A percentile compares a stretch with the other conserved stretches of the same genome.
Conservation (phyloP, 2,888 invertebrate genomes). For the Drosophila mimetica region DNA sequence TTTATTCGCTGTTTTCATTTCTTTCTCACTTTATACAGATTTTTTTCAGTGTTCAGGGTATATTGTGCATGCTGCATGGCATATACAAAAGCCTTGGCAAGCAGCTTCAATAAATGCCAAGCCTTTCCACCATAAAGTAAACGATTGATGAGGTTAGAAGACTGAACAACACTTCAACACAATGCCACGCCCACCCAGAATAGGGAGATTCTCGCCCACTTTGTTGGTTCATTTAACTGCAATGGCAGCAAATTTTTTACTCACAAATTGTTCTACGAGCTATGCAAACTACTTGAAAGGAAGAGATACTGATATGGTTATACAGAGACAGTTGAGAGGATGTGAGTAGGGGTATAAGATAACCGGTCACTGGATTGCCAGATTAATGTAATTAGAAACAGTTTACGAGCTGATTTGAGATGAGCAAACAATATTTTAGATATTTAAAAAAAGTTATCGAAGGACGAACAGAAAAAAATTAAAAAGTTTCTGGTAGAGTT, state of each 20-base stretch:
- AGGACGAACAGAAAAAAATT: background rate
- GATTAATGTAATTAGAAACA: constrained; percentile 19
- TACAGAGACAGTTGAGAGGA: constrained; percentile 1
- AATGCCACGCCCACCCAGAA: constrained; percentile 35
- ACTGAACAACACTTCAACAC: constrained; percentile 56
- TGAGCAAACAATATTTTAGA: background rate
- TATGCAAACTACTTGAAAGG: constrained; percentile 33
- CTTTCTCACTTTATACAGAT: too few species aligned
- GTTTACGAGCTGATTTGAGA: background rate
- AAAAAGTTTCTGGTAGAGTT: too few species aligned
- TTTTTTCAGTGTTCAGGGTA: background rate
- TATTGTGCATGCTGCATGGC: constrained; percentile 11
- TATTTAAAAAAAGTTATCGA: background rate
- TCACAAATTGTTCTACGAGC: constrained; percentile 42
- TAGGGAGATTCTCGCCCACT: constrained; percentile 31
- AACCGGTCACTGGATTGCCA: background rate
- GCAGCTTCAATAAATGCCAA: constrained; percentile 52
- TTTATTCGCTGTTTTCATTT: too few species aligned
- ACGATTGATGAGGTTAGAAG: constrained; percentile 76
- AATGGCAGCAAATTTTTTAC: constrained; percentile 45
- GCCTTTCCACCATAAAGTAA: constrained; percentile 54
- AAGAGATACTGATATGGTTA: constrained; percentile 34
- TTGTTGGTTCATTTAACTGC: constrained; percentile 54
- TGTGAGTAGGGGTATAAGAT: background rate
- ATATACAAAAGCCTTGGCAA: constrained; percentile 27